phyloP scores from a whole-genome alignment of 2,888 invertebrate genomes.

The Thera obeliscata region DNA sequence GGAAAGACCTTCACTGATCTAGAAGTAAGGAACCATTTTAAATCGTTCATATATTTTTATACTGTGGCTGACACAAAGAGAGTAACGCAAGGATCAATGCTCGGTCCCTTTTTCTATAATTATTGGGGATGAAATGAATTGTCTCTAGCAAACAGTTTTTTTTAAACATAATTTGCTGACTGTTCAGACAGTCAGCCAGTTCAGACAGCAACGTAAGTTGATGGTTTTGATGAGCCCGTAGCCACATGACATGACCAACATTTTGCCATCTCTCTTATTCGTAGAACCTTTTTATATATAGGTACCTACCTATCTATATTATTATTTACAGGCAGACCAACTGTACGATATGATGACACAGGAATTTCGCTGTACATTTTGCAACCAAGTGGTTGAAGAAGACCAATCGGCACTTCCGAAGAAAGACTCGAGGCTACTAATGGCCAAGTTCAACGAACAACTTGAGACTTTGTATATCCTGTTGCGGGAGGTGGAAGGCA shows the following conservation, averaged over 20 bases:
- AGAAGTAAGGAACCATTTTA: slow-evolving; percentile 83
- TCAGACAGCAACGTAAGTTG: too few relatives aligned
- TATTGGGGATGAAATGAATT: not conserved
- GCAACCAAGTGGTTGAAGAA: slow-evolving; percentile 95
- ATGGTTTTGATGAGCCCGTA: too few relatives aligned
- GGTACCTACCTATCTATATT: not conserved
- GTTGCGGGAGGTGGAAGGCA: slow-evolving; percentile 95
- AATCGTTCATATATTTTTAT: not conserved
- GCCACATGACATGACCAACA: too few relatives aligned
- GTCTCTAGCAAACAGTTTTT: too few relatives aligned
- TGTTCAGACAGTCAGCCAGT: too few relatives aligned
- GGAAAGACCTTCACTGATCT: slow-evolving; percentile 97
- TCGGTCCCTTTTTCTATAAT: slow-evolving; percentile 4
- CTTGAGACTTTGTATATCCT: slow-evolving; percentile 96
- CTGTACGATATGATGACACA: slow-evolving; percentile 92
- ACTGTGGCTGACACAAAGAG: not conserved
- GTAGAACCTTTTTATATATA: too few relatives aligned
- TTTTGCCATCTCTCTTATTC: too few relatives aligned
- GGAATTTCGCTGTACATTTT: slow-evolving; percentile 96
- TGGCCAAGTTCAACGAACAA: slow-evolving; percentile 97
- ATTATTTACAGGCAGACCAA: slow-evolving; percentile 89
- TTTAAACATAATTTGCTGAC: too few relatives aligned
- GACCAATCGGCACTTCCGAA: slow-evolving; percentile 96
- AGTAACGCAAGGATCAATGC: slow-evolving; percentile 7
- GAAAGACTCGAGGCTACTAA: slow-evolving; percentile 94